Evolutionary conservation across 2,888 invertebrate species (phyloP).

Genomic region (Allygus modestus): DNA sequence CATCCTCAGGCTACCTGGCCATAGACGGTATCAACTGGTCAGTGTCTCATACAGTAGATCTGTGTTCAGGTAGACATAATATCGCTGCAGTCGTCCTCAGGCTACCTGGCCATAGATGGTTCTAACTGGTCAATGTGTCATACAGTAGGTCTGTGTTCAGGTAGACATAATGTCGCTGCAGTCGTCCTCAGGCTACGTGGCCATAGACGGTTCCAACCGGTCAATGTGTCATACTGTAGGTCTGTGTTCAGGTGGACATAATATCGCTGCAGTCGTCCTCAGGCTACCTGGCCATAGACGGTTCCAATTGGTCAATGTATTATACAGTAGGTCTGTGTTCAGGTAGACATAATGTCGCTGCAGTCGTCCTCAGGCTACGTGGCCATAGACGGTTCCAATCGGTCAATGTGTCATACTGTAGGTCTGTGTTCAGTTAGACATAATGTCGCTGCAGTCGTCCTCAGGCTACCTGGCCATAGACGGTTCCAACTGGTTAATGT

Average conservation of each 20-base stretch:
- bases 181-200: constrained; percentile 72
- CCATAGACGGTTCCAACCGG: constrained; percentile 88
- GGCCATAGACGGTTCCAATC: constrained; percentile 85
- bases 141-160: too few species aligned
- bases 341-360: constrained; percentile 11
- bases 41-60: too few species aligned
- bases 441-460: neutral
- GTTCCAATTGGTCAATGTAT: constrained; percentile 89
- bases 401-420: too few species aligned
- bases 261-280: neutral
- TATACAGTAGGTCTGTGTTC: too few species aligned
- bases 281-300: constrained; percentile 79
- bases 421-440: constrained; percentile 3
- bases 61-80: constrained; percentile 17
- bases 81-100: neutral
- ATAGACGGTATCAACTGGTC: constrained; percentile 88
- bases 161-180: constrained; percentile 1
- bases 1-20: constrained; percentile 74
- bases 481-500: constrained; percentile 89
- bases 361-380: constrained; percentile 70
- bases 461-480: constrained; percentile 78
- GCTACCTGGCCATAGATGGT: constrained; percentile 80
- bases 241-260: constrained; percentile 15
- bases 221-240: too few species aligned
- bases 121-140: constrained; percentile 91